A percentile compares a stretch with the other conserved stretches of the same genome.
Conservation (phyloP, 2,888 invertebrate species). For the Drosophila picticornis region DNA sequence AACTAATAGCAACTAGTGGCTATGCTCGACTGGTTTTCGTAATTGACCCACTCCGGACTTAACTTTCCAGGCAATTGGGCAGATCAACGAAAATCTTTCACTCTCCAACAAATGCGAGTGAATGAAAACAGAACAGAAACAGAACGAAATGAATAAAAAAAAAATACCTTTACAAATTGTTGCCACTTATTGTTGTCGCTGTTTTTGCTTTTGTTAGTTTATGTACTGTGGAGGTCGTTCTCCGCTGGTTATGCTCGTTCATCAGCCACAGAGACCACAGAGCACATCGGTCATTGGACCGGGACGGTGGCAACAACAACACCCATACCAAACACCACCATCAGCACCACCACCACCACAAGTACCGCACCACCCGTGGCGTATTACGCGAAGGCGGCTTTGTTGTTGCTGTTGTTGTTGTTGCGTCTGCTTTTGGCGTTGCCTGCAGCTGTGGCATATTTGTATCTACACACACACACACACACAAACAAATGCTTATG, state of each 20-base stretch:
- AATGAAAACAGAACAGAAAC: conserved; percentile 8
- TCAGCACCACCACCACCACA: conserved; percentile 20
- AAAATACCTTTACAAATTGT: conserved; percentile 52
- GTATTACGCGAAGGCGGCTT: conserved; percentile 67
- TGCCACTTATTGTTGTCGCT: conserved; percentile 34
- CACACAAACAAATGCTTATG: conserved; percentile 16
- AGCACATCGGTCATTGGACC: conserved; percentile 77
- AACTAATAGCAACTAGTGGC: conserved; percentile 6
- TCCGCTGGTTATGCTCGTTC: conserved; percentile 71
- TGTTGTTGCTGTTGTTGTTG: conserved; percentile 25
- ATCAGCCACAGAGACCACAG: conserved; percentile 37
- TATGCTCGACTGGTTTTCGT: conserved; percentile 52
- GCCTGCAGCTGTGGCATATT: conserved; percentile 56
- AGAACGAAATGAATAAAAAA: conserved; percentile 7
- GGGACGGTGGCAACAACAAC: conserved; percentile 50
- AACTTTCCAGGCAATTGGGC: conserved; percentile 71
- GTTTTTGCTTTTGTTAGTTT: conserved; percentile 29
- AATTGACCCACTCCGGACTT: conserved; percentile 68
- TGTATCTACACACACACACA: conserved; percentile 37
- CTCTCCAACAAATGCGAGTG: conserved; percentile 13
- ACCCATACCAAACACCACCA: conserved; percentile 21
- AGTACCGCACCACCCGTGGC: conserved; percentile 58
- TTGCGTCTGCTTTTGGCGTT: conserved; percentile 47
- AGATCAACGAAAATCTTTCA: conserved; percentile 37
- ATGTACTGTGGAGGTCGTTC: conserved; percentile 76